Conservation (phyloP, 2,888 invertebrate genomes). For the Leistus spinibarbis region DNA sequence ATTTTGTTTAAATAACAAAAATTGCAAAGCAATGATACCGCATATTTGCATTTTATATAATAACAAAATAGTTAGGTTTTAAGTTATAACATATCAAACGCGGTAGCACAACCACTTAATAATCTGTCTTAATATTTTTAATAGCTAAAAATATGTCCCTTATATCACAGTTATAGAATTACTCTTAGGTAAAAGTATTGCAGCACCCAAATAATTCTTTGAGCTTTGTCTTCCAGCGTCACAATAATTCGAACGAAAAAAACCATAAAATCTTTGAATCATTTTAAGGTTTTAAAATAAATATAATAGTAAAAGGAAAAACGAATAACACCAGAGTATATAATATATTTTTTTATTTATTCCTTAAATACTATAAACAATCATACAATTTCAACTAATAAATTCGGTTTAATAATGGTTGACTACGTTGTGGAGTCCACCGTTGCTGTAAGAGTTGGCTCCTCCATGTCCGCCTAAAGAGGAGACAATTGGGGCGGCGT, state of each 20-base stretch:
- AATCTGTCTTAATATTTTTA: no score
- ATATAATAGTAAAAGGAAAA: background rate
- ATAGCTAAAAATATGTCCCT: no score
- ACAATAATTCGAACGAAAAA: no score
- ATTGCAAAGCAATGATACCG: background rate
- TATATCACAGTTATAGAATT: no score
- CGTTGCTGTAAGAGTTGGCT: slow-evolving; percentile 3
- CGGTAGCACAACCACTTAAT: background rate
- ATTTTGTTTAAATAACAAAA: background rate
- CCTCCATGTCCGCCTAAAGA: slow-evolving; percentile 4
- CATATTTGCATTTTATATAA: background rate
- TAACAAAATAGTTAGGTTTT: background rate
- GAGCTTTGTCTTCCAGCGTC: no score
- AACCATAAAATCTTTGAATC: no score
- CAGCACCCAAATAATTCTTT: no score
- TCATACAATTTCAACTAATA: background rate
- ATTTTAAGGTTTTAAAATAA: no score
- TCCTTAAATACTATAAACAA: background rate
- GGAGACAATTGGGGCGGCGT: background rate
- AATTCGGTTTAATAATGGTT: background rate
- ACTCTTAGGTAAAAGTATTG: no score
- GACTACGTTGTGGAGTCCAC: background rate
- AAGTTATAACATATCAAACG: background rate
- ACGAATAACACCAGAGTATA: background rate
- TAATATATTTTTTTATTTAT: background rate